Conservation (phyloP, 2,888 invertebrate species). For the Pollenia amentaria region DNA sequence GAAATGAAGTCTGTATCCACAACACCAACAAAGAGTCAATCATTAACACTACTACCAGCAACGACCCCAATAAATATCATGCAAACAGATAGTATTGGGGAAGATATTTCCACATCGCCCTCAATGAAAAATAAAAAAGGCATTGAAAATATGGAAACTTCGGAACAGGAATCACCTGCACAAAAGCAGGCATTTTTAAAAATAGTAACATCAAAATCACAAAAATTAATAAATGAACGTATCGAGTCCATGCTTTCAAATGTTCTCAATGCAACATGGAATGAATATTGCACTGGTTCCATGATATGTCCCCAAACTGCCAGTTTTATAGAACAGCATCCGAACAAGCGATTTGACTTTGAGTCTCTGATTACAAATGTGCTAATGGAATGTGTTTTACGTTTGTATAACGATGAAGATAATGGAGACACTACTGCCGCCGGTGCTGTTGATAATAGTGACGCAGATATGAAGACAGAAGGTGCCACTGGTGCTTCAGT, state of each 20-base stretch:
- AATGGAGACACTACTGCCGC: constrained; percentile 64
- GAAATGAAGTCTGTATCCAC: constrained; percentile 80
- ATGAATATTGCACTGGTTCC: constrained; percentile 86
- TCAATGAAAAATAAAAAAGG: constrained; percentile 35
- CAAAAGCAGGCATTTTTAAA: constrained; percentile 52
- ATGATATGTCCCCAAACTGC: constrained; percentile 87
- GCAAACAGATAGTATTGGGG: constrained; percentile 15
- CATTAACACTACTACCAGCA: constrained; percentile 74
- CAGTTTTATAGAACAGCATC: constrained; percentile 86
- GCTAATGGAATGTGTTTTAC: constrained; percentile 83
- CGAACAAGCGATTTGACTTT: constrained; percentile 83
- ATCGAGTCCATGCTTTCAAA: constrained; percentile 87
- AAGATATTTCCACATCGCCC: constrained; percentile 11
- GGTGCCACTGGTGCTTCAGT: constrained; percentile 28
- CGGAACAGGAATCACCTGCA: constrained; percentile 75
- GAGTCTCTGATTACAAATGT: constrained; percentile 88
- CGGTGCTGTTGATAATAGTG: constrained; percentile 46
- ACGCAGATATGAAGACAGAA: constrained; percentile 55
- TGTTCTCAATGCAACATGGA: constrained; percentile 90
- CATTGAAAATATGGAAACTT: constrained; percentile 90
- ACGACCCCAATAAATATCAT: constrained; percentile 38
- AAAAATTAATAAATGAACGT: constrained; percentile 83
- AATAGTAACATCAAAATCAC: constrained; percentile 35
- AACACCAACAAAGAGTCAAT: constrained; percentile 73
- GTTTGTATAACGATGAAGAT: constrained; percentile 84